Conservation (phyloP, 2,113 vertebrate genomes). For the Solea senegalensis region DNA sequence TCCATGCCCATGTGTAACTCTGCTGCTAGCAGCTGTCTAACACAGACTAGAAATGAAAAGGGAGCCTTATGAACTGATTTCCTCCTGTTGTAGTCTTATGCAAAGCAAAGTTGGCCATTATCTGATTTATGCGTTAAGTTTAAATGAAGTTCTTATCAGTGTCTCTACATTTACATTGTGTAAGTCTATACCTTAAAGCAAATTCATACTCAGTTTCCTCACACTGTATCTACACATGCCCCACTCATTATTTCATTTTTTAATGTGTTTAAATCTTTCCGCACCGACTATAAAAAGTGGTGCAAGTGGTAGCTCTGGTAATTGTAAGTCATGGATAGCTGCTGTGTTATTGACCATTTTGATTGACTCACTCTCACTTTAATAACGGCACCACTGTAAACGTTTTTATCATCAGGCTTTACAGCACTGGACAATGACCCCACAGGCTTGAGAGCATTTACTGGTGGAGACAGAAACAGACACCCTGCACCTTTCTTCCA, state of each 20-base stretch:
- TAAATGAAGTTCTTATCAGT: no score
- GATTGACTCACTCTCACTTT: conserved; percentile 70
- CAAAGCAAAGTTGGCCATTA: no score
- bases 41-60: no score
- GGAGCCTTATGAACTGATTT: no score
- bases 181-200: neutral
- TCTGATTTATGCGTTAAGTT: no score
- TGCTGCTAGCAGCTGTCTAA: no score
- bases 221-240: conserved; percentile 1
- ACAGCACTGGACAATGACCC: conserved; percentile 42
- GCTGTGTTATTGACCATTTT: conserved; percentile 67
- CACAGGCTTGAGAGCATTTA: conserved; percentile 22
- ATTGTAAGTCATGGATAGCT: conserved; percentile 51
- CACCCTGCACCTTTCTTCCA: neutral
- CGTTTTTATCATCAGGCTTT: conserved; percentile 63
- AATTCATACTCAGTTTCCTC: neutral
- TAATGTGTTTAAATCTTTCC: conserved; percentile 49
- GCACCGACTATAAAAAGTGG: conserved; percentile 36
- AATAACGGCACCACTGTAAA: conserved; percentile 63
- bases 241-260: conserved; percentile 28
- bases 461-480: conserved; percentile 2
- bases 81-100: no score
- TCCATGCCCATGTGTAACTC: no score
- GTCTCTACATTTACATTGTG: neutral
- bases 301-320: conserved; percentile 40